Evolutionary conservation across 2,797 vertebrate genomes (phyloP).

Genomic region (Hafferia zeledoni): DNA sequence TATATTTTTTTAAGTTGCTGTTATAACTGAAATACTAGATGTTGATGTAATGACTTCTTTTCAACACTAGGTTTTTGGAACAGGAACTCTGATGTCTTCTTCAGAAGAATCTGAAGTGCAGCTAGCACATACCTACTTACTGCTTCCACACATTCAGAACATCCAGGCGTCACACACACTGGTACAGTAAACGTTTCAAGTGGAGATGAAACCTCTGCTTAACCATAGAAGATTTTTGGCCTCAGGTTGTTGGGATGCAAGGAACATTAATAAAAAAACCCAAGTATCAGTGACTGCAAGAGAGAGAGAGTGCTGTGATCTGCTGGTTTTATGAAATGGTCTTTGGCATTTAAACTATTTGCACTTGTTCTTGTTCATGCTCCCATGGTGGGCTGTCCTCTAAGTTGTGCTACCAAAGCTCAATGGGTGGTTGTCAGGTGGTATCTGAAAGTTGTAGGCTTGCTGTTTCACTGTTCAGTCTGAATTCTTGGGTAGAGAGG

Average conservation of each 20-base stretch:
- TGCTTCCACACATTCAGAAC: constrained; percentile 92
- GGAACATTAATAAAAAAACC: background rate
- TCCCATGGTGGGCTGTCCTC: background rate
- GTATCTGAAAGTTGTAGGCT: background rate
- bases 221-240: background rate
- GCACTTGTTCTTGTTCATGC: background rate
- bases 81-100: constrained; percentile 79
- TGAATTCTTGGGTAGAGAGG: background rate
- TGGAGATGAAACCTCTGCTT: background rate
- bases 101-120: constrained; percentile 81
- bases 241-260: background rate
- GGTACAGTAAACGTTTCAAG: constrained; percentile 76
- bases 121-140: constrained; percentile 79
- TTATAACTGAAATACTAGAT: background rate
- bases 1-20: background rate
- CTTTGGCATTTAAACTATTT: background rate
- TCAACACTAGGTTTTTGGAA: constrained; percentile 87
- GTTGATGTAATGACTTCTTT: background rate
- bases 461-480: background rate
- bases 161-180: constrained; percentile 92
- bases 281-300: background rate
- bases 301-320: background rate
- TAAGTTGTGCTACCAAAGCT: background rate
- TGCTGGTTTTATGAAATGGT: background rate
- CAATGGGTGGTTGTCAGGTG: background rate